These are phyloP conservation scores for Ctenopoma multispine DNA, from an alignment of 2,797 vertebrate species.

Conservation along the genomic window DNA sequence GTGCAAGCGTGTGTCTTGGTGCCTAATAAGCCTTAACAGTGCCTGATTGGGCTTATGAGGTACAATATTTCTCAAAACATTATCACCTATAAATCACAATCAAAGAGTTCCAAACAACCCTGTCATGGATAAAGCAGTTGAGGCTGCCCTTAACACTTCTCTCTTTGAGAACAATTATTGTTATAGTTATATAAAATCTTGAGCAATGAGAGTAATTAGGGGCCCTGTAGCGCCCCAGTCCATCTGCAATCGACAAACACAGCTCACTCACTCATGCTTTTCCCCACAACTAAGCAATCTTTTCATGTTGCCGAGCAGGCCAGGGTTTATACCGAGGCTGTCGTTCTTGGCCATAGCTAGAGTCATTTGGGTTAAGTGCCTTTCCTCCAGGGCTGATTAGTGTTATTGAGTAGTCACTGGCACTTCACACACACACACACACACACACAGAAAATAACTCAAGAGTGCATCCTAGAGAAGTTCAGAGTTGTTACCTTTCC, in stretches of 20 bases:
- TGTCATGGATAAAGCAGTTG: slow-evolving; percentile 41
- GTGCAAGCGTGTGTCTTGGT: slow-evolving; percentile 27
- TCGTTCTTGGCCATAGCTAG: slow-evolving; percentile 57
- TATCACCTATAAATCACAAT: slow-evolving; percentile 64
- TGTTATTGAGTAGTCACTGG: slow-evolving; percentile 47
- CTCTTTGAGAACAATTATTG: slow-evolving; percentile 57
- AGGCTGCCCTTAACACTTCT: slow-evolving; percentile 39
- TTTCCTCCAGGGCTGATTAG: slow-evolving; percentile 57
- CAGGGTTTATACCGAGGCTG: slow-evolving; percentile 49
- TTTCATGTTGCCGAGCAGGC: slow-evolving; percentile 53
- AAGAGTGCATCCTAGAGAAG: slow-evolving; percentile 9
- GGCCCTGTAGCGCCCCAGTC: slow-evolving; percentile 38
- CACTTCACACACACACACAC: slow-evolving; percentile 8
- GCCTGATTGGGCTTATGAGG: slow-evolving; percentile 56
- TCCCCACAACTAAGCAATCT: slow-evolving; percentile 39
- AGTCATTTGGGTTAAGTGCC: slow-evolving; percentile 77
- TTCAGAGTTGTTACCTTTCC: slow-evolving; percentile 17
- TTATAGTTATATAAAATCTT: slow-evolving; percentile 61
- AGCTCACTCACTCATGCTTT: slow-evolving; percentile 45
- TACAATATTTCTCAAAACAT: slow-evolving; percentile 60
- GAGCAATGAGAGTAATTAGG: slow-evolving; percentile 55
- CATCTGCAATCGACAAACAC: slow-evolving; percentile 41
- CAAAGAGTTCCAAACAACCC: slow-evolving; percentile 57
- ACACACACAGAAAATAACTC: neutral
- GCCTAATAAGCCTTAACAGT: slow-evolving; percentile 65